These are phyloP conservation scores for Imbricaverruca yamaguchii DNA, from an alignment of 2,888 invertebrate species.

Conservation along the genomic window DNA sequence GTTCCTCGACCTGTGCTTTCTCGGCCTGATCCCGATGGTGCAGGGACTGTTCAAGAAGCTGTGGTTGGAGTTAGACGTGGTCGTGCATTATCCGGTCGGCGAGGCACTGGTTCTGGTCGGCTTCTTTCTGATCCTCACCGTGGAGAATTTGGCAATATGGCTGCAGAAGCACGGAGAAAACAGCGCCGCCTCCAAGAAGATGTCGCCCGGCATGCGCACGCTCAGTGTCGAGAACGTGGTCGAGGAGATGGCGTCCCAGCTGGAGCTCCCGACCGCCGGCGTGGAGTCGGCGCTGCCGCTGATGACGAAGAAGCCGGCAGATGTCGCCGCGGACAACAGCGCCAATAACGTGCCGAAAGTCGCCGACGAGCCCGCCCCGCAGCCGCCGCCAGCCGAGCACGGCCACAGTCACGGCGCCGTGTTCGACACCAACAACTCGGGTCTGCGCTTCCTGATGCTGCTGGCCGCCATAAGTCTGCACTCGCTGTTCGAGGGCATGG, in stretches of 20 bases:
- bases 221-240: background rate
- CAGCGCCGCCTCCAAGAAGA: background rate
- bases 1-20: background rate
- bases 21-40: conserved; percentile 9
- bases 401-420: conserved; percentile 8
- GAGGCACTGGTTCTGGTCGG: background rate
- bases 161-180: background rate
- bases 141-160: background rate
- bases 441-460: conserved; percentile 12
- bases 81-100: background rate
- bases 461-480: conserved; percentile 6
- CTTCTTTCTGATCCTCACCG: background rate
- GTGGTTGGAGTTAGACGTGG: background rate
- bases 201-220: background rate
- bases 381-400: background rate
- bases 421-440: background rate
- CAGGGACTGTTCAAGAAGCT: background rate
- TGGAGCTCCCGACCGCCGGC: too few species aligned
- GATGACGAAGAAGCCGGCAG: too few species aligned
- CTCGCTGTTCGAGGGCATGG: conserved; percentile 16
- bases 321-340: too few species aligned
- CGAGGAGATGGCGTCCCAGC: background rate
- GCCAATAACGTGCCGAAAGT: background rate
- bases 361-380: too few species aligned
- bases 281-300: too few species aligned